Evolutionary conservation across 2,888 invertebrate species (phyloP).

Genomic region (Hyalella azteca): DNA sequence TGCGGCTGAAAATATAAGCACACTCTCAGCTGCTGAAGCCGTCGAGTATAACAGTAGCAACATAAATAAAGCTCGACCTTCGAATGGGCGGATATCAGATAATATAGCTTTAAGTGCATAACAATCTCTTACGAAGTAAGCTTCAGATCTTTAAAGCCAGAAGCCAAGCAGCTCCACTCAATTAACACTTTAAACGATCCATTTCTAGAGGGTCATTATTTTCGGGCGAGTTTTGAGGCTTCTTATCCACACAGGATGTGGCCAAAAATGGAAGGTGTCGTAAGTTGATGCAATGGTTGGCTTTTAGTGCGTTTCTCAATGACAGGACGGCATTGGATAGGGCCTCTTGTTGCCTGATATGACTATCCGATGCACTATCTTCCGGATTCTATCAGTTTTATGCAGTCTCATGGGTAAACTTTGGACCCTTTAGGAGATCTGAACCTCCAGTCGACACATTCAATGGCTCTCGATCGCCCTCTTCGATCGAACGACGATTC

Average conservation of each 20-base stretch:
- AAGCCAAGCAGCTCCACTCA: conserved; percentile 8
- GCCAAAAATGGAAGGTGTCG: conserved; percentile 28
- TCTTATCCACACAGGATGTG: background rate
- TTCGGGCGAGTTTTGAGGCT: background rate
- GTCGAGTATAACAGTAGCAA: too few relatives aligned
- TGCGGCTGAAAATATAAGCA: too few relatives aligned
- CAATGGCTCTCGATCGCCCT: background rate
- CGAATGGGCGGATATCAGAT: too few relatives aligned
- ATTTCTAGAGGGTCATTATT: conserved; percentile 17
- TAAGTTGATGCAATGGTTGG: conserved; percentile 36
- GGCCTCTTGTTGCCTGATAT: conserved; percentile 28
- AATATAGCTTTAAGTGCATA: too few relatives aligned
- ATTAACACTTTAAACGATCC: conserved; percentile 29
- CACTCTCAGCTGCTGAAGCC: too few relatives aligned
- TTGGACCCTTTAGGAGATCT: background rate
- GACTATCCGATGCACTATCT: conserved; percentile 36
- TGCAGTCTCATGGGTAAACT: conserved; percentile 28
- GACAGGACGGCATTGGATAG: conserved; percentile 21
- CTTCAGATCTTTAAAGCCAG: background rate
- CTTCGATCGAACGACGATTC: too few relatives aligned
- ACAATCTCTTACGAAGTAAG: background rate
- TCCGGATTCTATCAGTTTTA: conserved; percentile 37
- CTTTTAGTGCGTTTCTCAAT: conserved; percentile 27
- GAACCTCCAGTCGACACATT: background rate
- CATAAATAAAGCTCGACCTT: too few relatives aligned